These are phyloP conservation scores for Notolepis coatsorum DNA, from an alignment of 2,797 vertebrate species.

Conservation along the genomic window DNA sequence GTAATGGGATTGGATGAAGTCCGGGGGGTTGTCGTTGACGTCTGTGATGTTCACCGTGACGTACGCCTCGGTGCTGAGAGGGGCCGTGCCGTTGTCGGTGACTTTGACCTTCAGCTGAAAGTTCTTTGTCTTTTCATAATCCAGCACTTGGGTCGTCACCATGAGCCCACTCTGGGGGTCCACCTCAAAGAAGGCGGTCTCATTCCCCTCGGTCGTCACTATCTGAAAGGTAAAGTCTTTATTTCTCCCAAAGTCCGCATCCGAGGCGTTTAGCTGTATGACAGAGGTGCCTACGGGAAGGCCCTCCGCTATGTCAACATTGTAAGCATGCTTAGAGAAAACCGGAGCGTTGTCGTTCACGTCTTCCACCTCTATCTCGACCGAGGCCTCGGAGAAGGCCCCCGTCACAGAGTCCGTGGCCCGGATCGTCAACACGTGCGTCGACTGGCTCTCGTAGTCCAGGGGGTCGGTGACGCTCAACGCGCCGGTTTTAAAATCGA, in stretches of 20 bases:
- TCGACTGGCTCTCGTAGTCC: slow-evolving; percentile 89
- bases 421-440: slow-evolving; percentile 87
- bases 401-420: slow-evolving; percentile 94
- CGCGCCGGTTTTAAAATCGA: slow-evolving; percentile 96
- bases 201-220: slow-evolving; percentile 76
- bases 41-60: slow-evolving; percentile 89
- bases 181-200: slow-evolving; percentile 88
- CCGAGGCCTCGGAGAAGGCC: slow-evolving; percentile 89
- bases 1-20: slow-evolving; percentile 89
- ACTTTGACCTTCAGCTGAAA: slow-evolving; percentile 89
- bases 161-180: slow-evolving; percentile 87
- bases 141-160: slow-evolving; percentile 85
- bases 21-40: slow-evolving; percentile 95
- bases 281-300: slow-evolving; percentile 87
- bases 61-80: slow-evolving; percentile 85
- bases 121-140: slow-evolving; percentile 87
- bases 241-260: slow-evolving; percentile 90
- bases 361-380: slow-evolving; percentile 94
- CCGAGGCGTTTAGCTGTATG: slow-evolving; percentile 85
- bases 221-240: slow-evolving; percentile 88
- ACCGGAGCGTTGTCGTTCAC: slow-evolving; percentile 92
- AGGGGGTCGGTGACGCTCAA: slow-evolving; percentile 88
- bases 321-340: slow-evolving; percentile 86
- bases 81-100: slow-evolving; percentile 85
- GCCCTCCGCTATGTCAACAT: slow-evolving; percentile 82